phyloP scores from a whole-genome alignment of 2,797 vertebrate genomes.

The Benthosema pterotum region DNA sequence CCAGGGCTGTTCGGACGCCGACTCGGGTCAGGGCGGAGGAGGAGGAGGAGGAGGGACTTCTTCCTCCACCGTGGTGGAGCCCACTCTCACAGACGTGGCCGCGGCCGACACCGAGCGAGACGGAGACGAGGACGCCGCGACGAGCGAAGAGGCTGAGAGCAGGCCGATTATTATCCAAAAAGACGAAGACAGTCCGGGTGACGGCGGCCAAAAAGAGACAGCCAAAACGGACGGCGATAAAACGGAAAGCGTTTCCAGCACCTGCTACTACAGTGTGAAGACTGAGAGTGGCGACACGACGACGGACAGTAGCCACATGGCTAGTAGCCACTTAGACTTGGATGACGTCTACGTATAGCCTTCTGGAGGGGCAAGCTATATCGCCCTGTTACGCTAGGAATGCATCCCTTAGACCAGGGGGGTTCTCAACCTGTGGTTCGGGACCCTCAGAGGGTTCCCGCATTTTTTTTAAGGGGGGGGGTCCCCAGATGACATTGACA shows the following conservation, averaged over 20 bases:
- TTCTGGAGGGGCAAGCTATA: conserved; percentile 19
- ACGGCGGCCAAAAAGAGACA: conserved; percentile 19
- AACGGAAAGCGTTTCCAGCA: conserved; percentile 3
- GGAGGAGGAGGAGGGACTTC: conserved; percentile 21
- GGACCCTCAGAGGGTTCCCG: too few relatives aligned
- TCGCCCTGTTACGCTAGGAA: conserved; percentile 37
- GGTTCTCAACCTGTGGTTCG: too few relatives aligned
- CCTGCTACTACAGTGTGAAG: neutral
- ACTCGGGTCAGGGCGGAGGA: conserved; percentile 30
- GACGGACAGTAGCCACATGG: too few relatives aligned
- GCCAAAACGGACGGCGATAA: conserved; percentile 7
- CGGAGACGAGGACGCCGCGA: conserved; percentile 21
- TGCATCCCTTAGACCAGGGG: conserved; percentile 6
- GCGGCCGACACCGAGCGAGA: conserved; percentile 35
- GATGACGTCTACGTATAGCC: conserved; percentile 23
- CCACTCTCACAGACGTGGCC: conserved; percentile 16
- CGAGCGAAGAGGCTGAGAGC: too few relatives aligned
- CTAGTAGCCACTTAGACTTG: conserved; percentile 6
- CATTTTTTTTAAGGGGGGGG: too few relatives aligned
- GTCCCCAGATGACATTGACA: too few relatives aligned
- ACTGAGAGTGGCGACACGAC: neutral
- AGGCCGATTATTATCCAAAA: too few relatives aligned
- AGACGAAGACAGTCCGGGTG: conserved; percentile 11
- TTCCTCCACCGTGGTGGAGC: conserved; percentile 2
- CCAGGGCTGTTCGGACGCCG: conserved; percentile 17